Evolutionary conservation across 2,888 invertebrate genomes (phyloP).

Genomic region (Hipparchia semele): DNA sequence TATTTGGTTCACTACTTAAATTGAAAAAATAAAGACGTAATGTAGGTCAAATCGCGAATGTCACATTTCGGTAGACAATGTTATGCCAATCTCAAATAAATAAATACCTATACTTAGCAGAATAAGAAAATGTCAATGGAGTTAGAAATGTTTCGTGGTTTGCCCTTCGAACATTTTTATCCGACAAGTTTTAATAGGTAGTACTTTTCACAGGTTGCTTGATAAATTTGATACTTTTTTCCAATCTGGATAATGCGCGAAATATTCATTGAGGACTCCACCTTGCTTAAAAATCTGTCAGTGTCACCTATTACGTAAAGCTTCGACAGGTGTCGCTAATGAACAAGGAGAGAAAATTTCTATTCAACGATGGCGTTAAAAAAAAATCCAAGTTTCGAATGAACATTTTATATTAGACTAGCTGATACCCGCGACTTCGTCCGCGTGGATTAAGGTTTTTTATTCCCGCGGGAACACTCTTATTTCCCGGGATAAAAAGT

Average conservation of each 20-base stretch:
- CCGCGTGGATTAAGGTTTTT: too few relatives aligned
- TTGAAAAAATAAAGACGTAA: conserved; percentile 34
- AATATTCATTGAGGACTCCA: neutral
- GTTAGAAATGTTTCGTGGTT: conserved; percentile 30
- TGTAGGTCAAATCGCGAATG: conserved; percentile 51
- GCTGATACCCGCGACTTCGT: too few relatives aligned
- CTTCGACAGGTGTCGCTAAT: neutral
- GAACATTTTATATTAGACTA: neutral
- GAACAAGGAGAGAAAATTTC: neutral
- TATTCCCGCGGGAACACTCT: too few relatives aligned
- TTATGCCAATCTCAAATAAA: conserved; percentile 7
- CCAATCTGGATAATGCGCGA: neutral
- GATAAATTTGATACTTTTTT: neutral
- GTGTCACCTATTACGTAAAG: too few relatives aligned
- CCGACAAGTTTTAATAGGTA: conserved; percentile 36
- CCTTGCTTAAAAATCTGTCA: too few relatives aligned
- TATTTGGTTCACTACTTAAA: neutral
- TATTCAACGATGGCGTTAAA: neutral
- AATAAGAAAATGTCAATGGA: conserved; percentile 58
- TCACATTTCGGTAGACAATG: conserved; percentile 58
- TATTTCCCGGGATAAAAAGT: too few relatives aligned
- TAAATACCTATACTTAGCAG: conserved; percentile 20
- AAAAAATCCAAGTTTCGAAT: neutral
- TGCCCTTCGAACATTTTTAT: conserved; percentile 40
- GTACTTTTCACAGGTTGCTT: neutral